A percentile compares a stretch with the other conserved stretches of the same genome.
These are phyloP conservation scores for Halictus ligatus DNA, from an alignment of 2,888 invertebrate species.

Conservation along the genomic window DNA sequence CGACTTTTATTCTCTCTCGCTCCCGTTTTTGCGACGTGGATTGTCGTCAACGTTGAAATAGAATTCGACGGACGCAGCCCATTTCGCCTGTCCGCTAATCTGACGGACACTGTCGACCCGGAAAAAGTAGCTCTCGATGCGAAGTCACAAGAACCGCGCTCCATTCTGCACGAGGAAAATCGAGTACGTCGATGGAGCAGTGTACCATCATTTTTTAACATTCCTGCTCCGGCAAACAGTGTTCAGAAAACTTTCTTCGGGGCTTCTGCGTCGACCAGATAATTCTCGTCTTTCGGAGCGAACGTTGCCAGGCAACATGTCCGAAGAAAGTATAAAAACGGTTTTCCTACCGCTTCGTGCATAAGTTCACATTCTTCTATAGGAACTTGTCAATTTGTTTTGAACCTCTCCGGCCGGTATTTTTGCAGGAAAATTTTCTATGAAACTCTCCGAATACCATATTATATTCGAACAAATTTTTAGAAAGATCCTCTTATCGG, in stretches of 20 bases:
- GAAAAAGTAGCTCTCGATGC: conserved; percentile 38
- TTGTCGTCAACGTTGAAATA: conserved; percentile 20
- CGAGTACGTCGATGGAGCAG: not conserved
- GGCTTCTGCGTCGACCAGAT: not conserved
- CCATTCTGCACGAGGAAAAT: not conserved
- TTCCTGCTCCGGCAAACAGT: not conserved
- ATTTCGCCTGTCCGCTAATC: conserved; percentile 33
- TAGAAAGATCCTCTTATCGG: too few relatives aligned
- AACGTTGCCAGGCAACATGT: not conserved
- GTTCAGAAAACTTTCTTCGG: not conserved
- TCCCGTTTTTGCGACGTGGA: conserved; percentile 29
- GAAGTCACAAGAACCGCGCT: not conserved
- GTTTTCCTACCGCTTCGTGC: too few relatives aligned
- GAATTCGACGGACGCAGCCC: conserved; percentile 27
- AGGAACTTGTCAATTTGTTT: too few relatives aligned
- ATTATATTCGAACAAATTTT: too few relatives aligned
- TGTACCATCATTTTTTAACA: not conserved
- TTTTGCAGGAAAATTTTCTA: too few relatives aligned
- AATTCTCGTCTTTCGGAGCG: not conserved
- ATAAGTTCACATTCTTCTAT: too few relatives aligned
- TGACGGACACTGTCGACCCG: conserved; percentile 34
- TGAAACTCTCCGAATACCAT: too few relatives aligned
- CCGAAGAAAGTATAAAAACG: too few relatives aligned
- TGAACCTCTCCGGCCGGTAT: too few relatives aligned
- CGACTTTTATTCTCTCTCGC: not conserved